Evolutionary conservation across 2,888 invertebrate genomes (phyloP), one percentile per base, ranked within the genome.

Genomic region (Drosophila paranaensis): DNA sequence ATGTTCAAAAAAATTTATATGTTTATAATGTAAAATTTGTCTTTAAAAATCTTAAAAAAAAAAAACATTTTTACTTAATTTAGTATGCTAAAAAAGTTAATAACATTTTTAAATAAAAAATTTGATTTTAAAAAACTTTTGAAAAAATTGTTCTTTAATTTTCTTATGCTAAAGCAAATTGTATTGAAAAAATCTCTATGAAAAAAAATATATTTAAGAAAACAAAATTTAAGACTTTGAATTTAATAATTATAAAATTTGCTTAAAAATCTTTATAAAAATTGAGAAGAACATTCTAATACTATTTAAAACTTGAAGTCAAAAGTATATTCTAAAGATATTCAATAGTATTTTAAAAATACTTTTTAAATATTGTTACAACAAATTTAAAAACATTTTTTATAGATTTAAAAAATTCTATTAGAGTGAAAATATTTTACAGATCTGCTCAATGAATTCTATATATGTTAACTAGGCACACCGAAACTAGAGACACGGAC

Each of bases 401-500:
- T 6, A 27, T n/a, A 27, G 11, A 40, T 33, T 45, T 45, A 9
- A 20, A 27, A 48, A 48, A 48, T 27, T 42, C 39, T 13, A 8
- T 13, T 11, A n/a, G 14, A n/a, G 13, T 67, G 8, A 40, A 37
- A 35, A n/a, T 6, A 3, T 8, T 50, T 57, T 50, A 71, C 60
- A 66, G 66, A 56, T 76, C 75, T 67, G 76, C 60, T 66, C 4
- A 2, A 16, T 33, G 48, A 33, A 14, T 60, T 62, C 39, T 46
- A 55, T 54, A 40, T 20, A 43, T 25, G 14, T 53, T 60, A 50
- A 35, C 73, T 77, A 77, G 73, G 68, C 77, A 77, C 77, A 77
- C 55, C 58, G 67, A 68, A 65, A 77, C 68, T 76, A 77, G 57
- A 60, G 42, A 55, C 66, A 53, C 11, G 45, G 54, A 54, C 39